phyloP scores from a whole-genome alignment of 2,888 invertebrate genomes.

The Oasisia sp. region DNA sequence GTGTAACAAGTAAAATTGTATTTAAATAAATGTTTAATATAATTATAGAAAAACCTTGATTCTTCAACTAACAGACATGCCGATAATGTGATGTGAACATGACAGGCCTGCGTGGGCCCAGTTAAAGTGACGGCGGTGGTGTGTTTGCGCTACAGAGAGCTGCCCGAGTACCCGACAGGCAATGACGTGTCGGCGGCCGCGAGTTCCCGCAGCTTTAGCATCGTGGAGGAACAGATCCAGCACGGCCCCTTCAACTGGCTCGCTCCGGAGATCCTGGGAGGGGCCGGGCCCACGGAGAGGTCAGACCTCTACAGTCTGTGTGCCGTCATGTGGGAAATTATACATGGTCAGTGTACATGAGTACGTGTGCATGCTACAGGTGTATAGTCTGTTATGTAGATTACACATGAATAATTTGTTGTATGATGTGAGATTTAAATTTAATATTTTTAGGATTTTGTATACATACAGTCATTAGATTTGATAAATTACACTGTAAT shows the following conservation, averaged over 20 bases:
- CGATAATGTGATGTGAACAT: too few species aligned
- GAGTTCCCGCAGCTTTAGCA: neutral
- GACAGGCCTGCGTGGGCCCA: neutral
- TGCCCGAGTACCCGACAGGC: neutral
- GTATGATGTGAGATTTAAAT: neutral
- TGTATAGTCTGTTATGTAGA: too few species aligned
- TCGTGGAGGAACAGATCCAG: constrained; percentile 27
- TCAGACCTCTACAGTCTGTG: constrained; percentile 67
- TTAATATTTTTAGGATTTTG: too few species aligned
- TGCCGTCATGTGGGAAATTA: constrained; percentile 67
- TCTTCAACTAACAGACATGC: too few species aligned
- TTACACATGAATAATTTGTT: neutral
- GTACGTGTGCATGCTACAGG: neutral
- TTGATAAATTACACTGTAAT: too few species aligned
- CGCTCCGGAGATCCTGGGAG: constrained; percentile 66
- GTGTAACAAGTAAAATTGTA: too few species aligned
- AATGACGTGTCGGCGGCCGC: neutral
- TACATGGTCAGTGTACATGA: constrained; percentile 47
- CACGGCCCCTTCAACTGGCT: constrained; percentile 65
- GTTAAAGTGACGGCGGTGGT: neutral
- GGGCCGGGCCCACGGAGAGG: constrained; percentile 54
- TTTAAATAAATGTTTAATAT: too few species aligned
- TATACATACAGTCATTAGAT: too few species aligned
- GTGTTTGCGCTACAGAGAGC: neutral
- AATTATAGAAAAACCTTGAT: too few species aligned